These are phyloP conservation scores for Siphamia tubifer DNA, from an alignment of 2,113 vertebrate genomes.

Conservation along the genomic window DNA sequence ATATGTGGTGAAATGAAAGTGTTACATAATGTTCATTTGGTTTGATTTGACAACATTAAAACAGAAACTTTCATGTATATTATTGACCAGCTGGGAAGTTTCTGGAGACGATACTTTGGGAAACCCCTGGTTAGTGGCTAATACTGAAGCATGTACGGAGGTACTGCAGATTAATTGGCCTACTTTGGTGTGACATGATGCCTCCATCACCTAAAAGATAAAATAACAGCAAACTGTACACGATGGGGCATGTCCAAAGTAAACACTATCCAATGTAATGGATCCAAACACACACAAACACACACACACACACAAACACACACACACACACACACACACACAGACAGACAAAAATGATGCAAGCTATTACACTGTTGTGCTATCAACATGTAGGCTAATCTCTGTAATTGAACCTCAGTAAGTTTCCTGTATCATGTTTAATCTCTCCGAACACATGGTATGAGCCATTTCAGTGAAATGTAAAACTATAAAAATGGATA, in stretches of 20 bases:
- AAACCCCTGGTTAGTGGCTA: constrained; percentile 17
- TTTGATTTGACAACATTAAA: too few species aligned
- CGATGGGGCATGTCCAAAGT: constrained; percentile 16
- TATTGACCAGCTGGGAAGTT: not conserved
- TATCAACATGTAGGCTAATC: constrained; percentile 28
- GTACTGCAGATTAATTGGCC: constrained; percentile 27
- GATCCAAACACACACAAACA: constrained; percentile 9
- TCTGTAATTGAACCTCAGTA: constrained; percentile 10
- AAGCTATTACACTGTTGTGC: constrained; percentile 19
- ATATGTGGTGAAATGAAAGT: too few species aligned
- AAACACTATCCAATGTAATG: not conserved
- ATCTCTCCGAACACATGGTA: not conserved
- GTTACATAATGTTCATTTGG: too few species aligned
- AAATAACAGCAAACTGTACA: constrained; percentile 16
- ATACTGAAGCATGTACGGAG: constrained; percentile 11
- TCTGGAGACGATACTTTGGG: constrained; percentile 17
- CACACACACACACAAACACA: constrained; percentile 6
- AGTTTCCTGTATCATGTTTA: too few species aligned
- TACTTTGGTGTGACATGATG: constrained; percentile 30
- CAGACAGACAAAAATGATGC: constrained; percentile 8
- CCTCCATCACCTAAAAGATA: constrained; percentile 25
- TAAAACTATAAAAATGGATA: constrained; percentile 12
- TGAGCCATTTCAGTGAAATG: constrained; percentile 32
- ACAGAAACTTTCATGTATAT: too few species aligned
- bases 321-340: constrained; percentile 4